Percentiles rank a stretch among this genome's conserved stretches.
Conservation (phyloP, 1,140 invertebrate species). For the Episyrphus balteatus region DNA sequence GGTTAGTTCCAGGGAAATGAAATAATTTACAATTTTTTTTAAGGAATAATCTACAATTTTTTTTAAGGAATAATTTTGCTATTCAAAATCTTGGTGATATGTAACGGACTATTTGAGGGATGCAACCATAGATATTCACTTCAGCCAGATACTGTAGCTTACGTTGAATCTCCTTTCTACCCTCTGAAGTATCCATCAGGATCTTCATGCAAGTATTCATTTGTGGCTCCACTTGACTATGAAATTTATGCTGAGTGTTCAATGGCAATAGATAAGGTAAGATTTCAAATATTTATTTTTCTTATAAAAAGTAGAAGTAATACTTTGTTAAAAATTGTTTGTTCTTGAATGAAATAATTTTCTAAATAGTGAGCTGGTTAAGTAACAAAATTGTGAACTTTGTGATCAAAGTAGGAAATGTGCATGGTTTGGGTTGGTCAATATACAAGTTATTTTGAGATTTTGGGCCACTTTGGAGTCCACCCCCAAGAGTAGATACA, state of each 20-base stretch:
- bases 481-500: too few relatives aligned
- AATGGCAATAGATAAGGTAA: slow-evolving; percentile 19
- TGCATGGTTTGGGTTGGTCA: too few relatives aligned
- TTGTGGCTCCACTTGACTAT: slow-evolving; percentile 24
- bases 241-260: slow-evolving; percentile 20
- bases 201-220: slow-evolving; percentile 29
- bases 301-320: too few relatives aligned
- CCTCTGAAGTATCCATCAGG: slow-evolving; percentile 21
- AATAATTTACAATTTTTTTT: too few relatives aligned
- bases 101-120: slow-evolving; percentile 8
- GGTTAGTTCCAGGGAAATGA: too few relatives aligned
- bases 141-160: slow-evolving; percentile 9
- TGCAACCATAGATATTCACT: slow-evolving; percentile 20
- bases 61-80: not conserved
- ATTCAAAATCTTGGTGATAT: not conserved
- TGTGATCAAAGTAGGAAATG: too few relatives aligned
- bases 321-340: too few relatives aligned
- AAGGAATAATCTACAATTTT: not conserved
- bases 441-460: too few relatives aligned
- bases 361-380: too few relatives aligned
- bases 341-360: too few relatives aligned
- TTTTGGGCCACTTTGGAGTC: too few relatives aligned
- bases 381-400: too few relatives aligned
- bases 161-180: slow-evolving; percentile 27
- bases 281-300: not conserved